A percentile compares a stretch with the other conserved stretches of the same genome.
Evolutionary conservation across 2,888 invertebrate species (phyloP).

Genomic region (Halictus quadricinctus): DNA sequence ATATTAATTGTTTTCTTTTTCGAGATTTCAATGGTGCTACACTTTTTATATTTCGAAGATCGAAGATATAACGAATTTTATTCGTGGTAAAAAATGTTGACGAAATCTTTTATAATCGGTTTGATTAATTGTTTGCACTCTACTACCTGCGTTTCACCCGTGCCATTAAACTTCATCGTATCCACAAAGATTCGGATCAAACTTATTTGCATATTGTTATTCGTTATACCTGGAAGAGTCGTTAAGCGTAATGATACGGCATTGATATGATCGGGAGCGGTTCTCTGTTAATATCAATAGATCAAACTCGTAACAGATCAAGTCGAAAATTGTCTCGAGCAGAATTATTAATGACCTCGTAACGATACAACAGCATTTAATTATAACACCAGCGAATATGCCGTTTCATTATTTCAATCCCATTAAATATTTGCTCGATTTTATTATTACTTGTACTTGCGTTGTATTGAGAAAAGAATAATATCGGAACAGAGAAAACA

Average conservation of each 20-base stretch:
- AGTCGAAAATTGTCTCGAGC: slow-evolving; percentile 27
- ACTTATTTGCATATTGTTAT: slow-evolving; percentile 57
- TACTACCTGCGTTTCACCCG: slow-evolving; percentile 21
- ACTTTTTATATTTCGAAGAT: background rate
- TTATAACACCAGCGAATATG: background rate
- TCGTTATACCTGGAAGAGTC: slow-evolving; percentile 45
- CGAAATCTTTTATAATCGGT: slow-evolving; percentile 39
- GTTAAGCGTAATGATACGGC: slow-evolving; percentile 51
- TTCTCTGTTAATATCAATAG: slow-evolving; percentile 34
- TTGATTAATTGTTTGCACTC: slow-evolving; percentile 45
- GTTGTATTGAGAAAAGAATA: background rate
- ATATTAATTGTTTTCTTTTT: background rate
- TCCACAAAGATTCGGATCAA: slow-evolving; percentile 52
- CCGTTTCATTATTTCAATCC: background rate
- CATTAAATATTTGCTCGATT: background rate
- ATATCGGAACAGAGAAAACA: too few relatives aligned
- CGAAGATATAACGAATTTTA: background rate
- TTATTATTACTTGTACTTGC: background rate
- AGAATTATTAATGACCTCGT: slow-evolving; percentile 34
- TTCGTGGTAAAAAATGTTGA: slow-evolving; percentile 6
- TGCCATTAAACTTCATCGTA: slow-evolving; percentile 47
- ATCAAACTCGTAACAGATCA: slow-evolving; percentile 46
- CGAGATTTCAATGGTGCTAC: background rate
- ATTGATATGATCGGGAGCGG: slow-evolving; percentile 36
- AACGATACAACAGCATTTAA: slow-evolving; percentile 10